These are phyloP conservation scores for Stenodema calcarata DNA, from an alignment of 2,888 invertebrate genomes.

Conservation along the genomic window DNA sequence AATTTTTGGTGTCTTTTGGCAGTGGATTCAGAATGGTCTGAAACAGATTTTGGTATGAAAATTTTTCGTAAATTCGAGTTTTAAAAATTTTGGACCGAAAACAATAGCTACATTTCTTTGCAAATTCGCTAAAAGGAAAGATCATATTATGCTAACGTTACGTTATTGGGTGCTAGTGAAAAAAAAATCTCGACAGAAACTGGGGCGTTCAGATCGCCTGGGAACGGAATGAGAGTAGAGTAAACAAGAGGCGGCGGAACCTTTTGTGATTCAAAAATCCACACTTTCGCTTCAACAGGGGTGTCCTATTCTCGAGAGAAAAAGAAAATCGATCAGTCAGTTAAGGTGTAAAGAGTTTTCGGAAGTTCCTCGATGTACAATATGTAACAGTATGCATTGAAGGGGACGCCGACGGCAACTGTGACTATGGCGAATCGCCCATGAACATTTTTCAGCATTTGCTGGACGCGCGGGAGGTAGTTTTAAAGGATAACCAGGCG, in stretches of 20 bases:
- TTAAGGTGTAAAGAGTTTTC: neutral
- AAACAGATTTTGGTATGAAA: too few species aligned
- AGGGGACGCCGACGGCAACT: neutral
- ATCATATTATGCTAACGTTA: neutral
- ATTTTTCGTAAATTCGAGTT: too few species aligned
- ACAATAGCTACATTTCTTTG: too few species aligned
- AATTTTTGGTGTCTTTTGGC: too few species aligned
- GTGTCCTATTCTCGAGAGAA: neutral
- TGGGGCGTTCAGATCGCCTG: neutral
- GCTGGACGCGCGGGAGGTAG: neutral
- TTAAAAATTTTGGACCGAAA: too few species aligned
- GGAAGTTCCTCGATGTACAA: neutral
- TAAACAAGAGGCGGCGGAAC: neutral
- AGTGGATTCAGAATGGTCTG: too few species aligned
- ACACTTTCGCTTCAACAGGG: neutral
- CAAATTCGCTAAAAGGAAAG: too few species aligned
- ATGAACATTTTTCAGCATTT: neutral
- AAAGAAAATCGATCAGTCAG: neutral
- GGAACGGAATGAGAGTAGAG: neutral
- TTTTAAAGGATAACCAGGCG: neutral
- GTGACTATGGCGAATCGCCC: neutral
- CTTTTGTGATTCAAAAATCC: slow-evolving; percentile 14
- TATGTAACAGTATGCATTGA: neutral
- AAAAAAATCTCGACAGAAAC: neutral
- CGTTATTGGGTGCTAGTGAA: neutral